phyloP scores from a whole-genome alignment of 2,797 vertebrate genomes.

The Siniperca obscura region DNA sequence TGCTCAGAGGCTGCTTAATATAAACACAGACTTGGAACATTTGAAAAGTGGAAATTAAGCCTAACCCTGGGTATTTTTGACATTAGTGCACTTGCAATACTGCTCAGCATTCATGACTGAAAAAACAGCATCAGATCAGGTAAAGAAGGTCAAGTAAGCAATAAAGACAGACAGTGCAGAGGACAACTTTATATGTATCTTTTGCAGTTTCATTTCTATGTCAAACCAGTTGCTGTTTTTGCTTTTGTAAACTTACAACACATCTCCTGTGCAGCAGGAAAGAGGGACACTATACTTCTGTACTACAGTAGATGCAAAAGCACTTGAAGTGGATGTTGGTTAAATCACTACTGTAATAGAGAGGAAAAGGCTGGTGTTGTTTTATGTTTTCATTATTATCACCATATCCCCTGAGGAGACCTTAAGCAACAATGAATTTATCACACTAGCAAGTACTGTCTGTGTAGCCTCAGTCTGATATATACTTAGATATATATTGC shows the following conservation, averaged over 20 bases:
- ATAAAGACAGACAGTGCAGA: background rate
- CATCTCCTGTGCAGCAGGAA: constrained; percentile 14
- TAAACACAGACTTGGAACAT: background rate
- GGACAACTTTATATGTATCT: background rate
- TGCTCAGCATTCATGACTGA: background rate
- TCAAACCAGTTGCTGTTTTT: constrained; percentile 5
- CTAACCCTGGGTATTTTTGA: background rate
- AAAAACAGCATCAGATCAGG: background rate
- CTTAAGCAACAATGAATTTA: constrained; percentile 22
- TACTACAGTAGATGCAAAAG: background rate
- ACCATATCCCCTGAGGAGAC: too few species aligned
- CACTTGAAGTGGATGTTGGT: constrained; percentile 5
- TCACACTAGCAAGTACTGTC: constrained; percentile 3
- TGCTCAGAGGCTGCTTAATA: constrained; percentile 5
- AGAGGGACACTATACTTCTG: background rate
- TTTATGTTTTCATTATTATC: too few species aligned
- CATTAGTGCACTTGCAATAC: background rate
- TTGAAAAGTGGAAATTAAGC: constrained; percentile 5
- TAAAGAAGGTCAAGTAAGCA: constrained; percentile 2
- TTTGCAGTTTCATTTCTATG: constrained; percentile 7
- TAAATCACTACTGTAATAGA: constrained; percentile 13
- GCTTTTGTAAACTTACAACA: background rate
- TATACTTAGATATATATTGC: background rate
- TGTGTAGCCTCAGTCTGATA: background rate
- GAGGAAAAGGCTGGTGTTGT: background rate